Evolutionary conservation across 1,140 invertebrate genomes (phyloP).

Genomic region (Penaeus indicus): DNA sequence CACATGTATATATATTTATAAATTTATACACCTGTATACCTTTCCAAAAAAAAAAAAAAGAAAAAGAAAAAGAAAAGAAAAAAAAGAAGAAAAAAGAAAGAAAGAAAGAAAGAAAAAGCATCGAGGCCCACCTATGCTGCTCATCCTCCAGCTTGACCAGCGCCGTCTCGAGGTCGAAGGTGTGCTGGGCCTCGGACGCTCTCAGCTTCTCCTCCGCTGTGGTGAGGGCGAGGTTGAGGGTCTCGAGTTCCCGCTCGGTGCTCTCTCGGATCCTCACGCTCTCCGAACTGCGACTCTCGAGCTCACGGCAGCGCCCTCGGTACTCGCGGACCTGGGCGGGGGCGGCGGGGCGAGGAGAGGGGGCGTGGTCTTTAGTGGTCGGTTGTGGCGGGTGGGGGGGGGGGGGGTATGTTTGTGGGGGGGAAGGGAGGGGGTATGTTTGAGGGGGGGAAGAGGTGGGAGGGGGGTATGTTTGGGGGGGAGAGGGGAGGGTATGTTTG

Average conservation of each 20-base stretch:
- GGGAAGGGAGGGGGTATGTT: no score
- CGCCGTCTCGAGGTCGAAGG: constrained; percentile 63
- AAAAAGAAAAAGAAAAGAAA: constrained; percentile 32
- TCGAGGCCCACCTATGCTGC: constrained; percentile 44
- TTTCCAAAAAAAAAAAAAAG: not conserved
- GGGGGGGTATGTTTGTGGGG: no score
- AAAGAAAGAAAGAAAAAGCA: not conserved
- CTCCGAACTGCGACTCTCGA: constrained; percentile 46
- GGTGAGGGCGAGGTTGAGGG: constrained; percentile 56
- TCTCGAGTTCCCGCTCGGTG: constrained; percentile 57
- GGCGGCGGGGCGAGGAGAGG: not conserved
- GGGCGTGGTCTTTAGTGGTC: not conserved
- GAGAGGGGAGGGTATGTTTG: no score
- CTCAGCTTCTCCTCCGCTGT: constrained; percentile 60
- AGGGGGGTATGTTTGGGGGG: no score
- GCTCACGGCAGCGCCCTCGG: constrained; percentile 56
- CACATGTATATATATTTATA: no score
- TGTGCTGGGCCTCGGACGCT: constrained; percentile 62
- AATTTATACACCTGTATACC: no score
- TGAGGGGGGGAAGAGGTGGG: no score
- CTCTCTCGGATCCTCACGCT: constrained; percentile 25
- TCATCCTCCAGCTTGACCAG: constrained; percentile 63
- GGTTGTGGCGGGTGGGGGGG: no score
- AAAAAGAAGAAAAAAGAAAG: constrained; percentile 24
- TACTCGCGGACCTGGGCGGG: constrained; percentile 60